phyloP scores from a whole-genome alignment of 2,888 invertebrate genomes.

The Sthenelais limicola region DNA sequence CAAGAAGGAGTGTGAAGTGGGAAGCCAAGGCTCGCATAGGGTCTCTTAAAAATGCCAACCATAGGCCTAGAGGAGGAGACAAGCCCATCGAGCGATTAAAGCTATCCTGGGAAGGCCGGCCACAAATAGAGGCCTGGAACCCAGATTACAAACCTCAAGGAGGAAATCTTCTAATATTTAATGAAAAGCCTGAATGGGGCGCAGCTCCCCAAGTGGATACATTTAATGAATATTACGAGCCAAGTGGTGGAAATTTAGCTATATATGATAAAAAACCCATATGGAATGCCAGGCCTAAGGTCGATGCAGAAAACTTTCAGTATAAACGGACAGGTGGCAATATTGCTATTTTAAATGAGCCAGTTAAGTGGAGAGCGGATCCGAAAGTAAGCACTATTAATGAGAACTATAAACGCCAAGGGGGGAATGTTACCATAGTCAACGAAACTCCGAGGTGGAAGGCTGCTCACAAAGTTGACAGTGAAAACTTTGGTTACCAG shows the following conservation, averaged over 20 bases:
- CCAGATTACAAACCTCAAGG: neutral
- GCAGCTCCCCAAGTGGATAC: constrained; percentile 5
- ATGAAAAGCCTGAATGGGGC: constrained; percentile 7
- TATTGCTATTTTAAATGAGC: neutral
- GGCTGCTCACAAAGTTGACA: neutral
- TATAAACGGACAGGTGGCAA: constrained; percentile 1
- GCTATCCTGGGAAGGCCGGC: constrained; percentile 3
- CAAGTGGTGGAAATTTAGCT: neutral
- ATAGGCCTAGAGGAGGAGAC: constrained; percentile 45
- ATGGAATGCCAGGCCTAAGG: constrained; percentile 3
- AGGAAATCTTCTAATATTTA: neutral
- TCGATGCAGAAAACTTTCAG: neutral
- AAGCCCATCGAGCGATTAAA: constrained; percentile 1
- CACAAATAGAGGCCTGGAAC: constrained; percentile 17
- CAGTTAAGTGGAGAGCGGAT: neutral
- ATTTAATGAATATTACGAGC: neutral
- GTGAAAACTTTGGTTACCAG: neutral
- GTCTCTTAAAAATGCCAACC: constrained; percentile 34
- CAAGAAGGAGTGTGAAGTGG: neutral
- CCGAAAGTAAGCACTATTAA: neutral
- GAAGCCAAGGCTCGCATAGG: constrained; percentile 13
- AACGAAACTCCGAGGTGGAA: too few species aligned
- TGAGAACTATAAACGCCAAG: too few species aligned
- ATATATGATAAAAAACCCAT: constrained; percentile 1
- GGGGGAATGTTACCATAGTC: too few species aligned